Percentiles rank a stretch among this genome's conserved stretches.
phyloP scores from a whole-genome alignment of 2,113 vertebrate species.

The Cebidichthys violaceus region DNA sequence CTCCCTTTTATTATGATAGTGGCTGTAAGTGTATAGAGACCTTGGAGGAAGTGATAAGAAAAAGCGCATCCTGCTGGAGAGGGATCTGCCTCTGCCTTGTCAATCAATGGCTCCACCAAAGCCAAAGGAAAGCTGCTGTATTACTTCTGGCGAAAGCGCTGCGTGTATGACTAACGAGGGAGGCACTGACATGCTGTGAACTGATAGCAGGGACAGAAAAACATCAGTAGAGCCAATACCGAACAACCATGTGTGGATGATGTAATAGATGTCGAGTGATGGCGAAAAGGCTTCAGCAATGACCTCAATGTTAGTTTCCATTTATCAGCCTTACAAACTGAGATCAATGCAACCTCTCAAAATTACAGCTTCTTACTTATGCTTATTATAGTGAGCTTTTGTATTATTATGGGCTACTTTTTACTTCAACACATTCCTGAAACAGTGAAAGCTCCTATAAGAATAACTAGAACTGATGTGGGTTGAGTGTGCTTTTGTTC shows the following conservation, averaged over 20 bases:
- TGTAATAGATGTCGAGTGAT: not conserved
- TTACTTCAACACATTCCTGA: not conserved
- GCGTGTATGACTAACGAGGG: constrained; percentile 5
- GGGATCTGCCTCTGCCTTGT: constrained; percentile 44
- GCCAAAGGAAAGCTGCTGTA: constrained; percentile 11
- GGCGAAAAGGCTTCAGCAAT: constrained; percentile 7
- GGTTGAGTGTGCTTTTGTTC: not conserved
- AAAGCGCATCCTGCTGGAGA: constrained; percentile 57
- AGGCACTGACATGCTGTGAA: not conserved
- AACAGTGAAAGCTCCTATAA: not conserved
- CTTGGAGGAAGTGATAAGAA: constrained; percentile 75
- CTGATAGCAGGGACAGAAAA: constrained; percentile 4
- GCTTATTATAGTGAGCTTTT: not conserved
- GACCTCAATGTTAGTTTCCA: not conserved
- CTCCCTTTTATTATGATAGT: constrained; percentile 1
- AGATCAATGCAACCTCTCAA: not conserved
- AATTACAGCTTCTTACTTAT: not conserved
- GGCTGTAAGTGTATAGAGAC: not conserved
- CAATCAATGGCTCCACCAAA: constrained; percentile 54
- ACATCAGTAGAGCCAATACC: not conserved
- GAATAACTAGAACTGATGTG: not conserved
- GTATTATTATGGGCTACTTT: not conserved
- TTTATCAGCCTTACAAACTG: not conserved
- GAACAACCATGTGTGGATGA: not conserved
- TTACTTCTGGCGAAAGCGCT: constrained; percentile 1